Percentiles rank a stretch among this genome's conserved stretches.
Conservation (phyloP, 2,797 vertebrate species). For the Pangasius mekongensis region DNA sequence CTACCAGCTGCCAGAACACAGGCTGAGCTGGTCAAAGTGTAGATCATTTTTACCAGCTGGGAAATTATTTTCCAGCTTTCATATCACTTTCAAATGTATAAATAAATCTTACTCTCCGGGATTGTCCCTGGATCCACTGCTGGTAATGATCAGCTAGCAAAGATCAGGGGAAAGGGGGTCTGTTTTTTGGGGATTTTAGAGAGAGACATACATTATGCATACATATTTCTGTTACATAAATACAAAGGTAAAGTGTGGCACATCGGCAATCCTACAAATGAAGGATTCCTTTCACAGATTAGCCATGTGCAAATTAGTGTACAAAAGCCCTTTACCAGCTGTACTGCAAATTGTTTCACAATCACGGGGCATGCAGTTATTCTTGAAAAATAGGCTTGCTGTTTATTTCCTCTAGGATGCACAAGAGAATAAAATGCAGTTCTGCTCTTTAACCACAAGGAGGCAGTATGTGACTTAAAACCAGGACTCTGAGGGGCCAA, state of each 20-base stretch:
- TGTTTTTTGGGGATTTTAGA: background rate
- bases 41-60: background rate
- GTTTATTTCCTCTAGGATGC: background rate
- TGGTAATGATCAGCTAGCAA: background rate
- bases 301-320: background rate
- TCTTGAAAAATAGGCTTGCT: background rate
- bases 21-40: background rate
- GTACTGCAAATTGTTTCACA: background rate
- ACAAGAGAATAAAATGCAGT: conserved; percentile 8
- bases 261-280: background rate
- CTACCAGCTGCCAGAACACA: background rate
- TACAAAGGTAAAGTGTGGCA: background rate
- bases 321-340: background rate
- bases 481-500: background rate
- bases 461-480: conserved; percentile 67
- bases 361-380: background rate
- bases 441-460: conserved; percentile 61
- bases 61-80: background rate
- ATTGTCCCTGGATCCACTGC: background rate
- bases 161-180: background rate
- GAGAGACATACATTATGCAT: background rate
- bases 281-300: background rate
- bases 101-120: background rate
- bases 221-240: background rate
- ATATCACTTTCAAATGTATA: background rate